Evolutionary conservation across 1,140 invertebrate genomes (phyloP).

Genomic region (Diploscapter pachys): DNA sequence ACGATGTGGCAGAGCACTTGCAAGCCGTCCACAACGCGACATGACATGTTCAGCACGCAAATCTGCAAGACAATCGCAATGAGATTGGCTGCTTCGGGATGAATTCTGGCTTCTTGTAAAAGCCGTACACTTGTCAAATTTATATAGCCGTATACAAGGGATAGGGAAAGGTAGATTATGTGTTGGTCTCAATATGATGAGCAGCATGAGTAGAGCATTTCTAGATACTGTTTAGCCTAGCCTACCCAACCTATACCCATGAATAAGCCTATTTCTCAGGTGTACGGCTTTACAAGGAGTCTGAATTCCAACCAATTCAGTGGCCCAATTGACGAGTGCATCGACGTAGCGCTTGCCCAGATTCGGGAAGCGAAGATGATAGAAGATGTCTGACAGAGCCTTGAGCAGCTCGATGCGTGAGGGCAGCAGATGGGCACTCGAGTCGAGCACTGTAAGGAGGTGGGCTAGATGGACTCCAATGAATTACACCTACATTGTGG

Average conservation of each 20-base stretch:
- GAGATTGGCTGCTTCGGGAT: not conserved
- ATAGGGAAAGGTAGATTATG: too few species aligned
- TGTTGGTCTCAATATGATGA: too few species aligned
- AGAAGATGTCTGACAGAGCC: constrained; percentile 33
- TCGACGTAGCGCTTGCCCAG: constrained; percentile 23
- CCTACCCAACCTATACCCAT: too few species aligned
- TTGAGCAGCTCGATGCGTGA: constrained; percentile 2
- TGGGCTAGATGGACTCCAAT: not conserved
- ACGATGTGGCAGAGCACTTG: constrained; percentile 29
- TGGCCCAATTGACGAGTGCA: constrained; percentile 26
- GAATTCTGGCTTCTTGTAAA: not conserved
- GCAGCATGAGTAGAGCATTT: not conserved
- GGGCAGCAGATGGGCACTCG: not conserved
- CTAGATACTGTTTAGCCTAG: not conserved
- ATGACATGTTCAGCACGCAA: constrained; percentile 28
- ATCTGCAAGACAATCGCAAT: constrained; percentile 12
- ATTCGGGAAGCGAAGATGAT: constrained; percentile 27
- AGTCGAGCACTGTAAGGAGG: constrained; percentile 26
- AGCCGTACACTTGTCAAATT: too few species aligned
- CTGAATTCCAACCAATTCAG: constrained; percentile 29
- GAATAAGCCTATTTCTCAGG: too few species aligned
- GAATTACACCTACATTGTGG: constrained; percentile 21
- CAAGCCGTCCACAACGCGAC: constrained; percentile 13
- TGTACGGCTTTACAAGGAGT: not conserved
- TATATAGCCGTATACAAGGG: too few species aligned